Evolutionary conservation across 2,113 vertebrate species (phyloP).

Genomic region (Podarcis raffonei): DNA sequence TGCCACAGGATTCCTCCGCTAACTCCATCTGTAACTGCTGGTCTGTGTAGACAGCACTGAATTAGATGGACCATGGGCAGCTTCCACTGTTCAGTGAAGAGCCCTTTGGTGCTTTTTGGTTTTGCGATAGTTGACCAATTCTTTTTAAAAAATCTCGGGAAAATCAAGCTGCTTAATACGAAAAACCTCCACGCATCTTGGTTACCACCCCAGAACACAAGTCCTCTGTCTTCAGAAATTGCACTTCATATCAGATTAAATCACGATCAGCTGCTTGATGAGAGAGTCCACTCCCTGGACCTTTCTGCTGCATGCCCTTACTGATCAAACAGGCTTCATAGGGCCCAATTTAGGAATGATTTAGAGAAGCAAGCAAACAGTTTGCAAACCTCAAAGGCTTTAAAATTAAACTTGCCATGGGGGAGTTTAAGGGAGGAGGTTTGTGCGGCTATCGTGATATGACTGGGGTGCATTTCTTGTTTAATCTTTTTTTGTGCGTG

Average conservation of each 20-base stretch:
- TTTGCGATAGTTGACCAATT: no score
- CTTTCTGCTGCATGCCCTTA: no score
- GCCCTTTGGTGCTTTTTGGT: no score
- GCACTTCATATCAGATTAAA: not conserved
- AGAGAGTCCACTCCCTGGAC: not conserved
- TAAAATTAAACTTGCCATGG: conserved; percentile 1
- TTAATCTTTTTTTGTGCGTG: not conserved
- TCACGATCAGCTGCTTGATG: not conserved
- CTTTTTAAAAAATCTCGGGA: no score
- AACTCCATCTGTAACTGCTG: no score
- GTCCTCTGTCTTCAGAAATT: not conserved
- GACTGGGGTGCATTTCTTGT: not conserved
- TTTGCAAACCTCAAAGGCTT: not conserved
- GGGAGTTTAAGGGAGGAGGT: conserved; percentile 1
- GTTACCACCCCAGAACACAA: not conserved
- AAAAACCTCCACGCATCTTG: not conserved
- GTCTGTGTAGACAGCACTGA: no score
- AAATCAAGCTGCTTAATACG: no score
- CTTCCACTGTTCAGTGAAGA: no score
- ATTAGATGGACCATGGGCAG: no score
- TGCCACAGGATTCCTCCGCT: no score
- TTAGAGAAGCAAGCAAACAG: not conserved
- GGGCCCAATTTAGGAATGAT: not conserved
- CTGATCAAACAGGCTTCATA: not conserved
- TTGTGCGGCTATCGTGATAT: conserved; percentile 4